A percentile compares a stretch with the other conserved stretches of the same genome.
phyloP scores from a whole-genome alignment of 2,113 vertebrate genomes.

The Smithornis capensis region DNA sequence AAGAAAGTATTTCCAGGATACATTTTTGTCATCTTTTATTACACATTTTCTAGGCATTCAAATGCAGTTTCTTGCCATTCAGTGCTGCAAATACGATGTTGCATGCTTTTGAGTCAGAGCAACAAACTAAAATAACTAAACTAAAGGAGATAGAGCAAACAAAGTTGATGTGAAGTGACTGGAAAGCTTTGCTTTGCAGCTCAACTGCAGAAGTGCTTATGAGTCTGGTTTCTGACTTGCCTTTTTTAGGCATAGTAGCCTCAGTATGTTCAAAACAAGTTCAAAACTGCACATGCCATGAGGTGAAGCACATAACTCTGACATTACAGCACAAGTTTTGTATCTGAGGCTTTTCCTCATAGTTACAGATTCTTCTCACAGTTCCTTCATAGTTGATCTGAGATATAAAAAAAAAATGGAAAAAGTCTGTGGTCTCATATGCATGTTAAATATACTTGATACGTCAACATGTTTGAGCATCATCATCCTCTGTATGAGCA shows the following conservation, averaged over 20 bases:
- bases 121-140: background rate
- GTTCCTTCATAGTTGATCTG: constrained; percentile 25
- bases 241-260: constrained; percentile 12
- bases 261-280: background rate
- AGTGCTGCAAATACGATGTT: background rate
- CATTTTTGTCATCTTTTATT: background rate
- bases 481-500: background rate
- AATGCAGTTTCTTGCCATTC: background rate
- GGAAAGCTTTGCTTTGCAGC: background rate
- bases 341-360: constrained; percentile 26
- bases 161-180: background rate
- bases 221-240: background rate
- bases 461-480: background rate
- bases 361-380: background rate
- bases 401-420: background rate
- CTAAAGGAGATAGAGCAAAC: background rate
- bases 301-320: constrained; percentile 41
- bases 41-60: background rate
- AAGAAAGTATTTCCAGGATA: background rate
- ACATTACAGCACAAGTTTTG: constrained; percentile 28
- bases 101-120: background rate
- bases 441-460: background rate
- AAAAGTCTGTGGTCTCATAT: background rate
- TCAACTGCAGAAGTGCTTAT: background rate
- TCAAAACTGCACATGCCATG: background rate